Evolutionary conservation across 2,888 invertebrate species (phyloP), one percentile per base, ranked within the genome.

Genomic region (Saturnia japonica): DNA sequence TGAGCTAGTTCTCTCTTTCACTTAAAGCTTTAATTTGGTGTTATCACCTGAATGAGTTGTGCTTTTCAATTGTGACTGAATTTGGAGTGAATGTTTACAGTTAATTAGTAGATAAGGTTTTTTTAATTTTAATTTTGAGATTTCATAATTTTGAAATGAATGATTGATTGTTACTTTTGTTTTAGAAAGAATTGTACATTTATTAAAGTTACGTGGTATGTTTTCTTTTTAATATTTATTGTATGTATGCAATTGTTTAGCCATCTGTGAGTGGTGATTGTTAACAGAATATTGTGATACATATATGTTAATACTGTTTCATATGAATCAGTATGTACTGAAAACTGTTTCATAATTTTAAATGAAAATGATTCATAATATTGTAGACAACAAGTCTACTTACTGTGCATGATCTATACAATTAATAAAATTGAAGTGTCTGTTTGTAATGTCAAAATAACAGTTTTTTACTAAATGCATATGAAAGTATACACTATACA

Each of bases 101-200:
- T 80, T 80, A 79, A 78, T 82, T 85, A 89, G 84, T 75, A 73
- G 79, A 90, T 90, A 90, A 89, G 34, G 40, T 87, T 88, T 89
- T 86, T 86, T 88, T 87, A 86, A 87, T 87, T 89, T 84, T 87
- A 85, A 89, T 83, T 83, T 77, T 81, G 67, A 67, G 85, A 84
- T 84, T 85, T 74, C 83, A 84, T 86, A 80, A 75, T 84, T 83
- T 85, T 80, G 79, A 78, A 82, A 82, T 80, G 79, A 74, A 77
- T 78, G 83, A 78, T 84, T 83, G 80, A 79, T 87, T 87, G 88
- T 89, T 89, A 83, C 87, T 90, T 88, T 90, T 90, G 88, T 89
- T 92, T 91, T 91, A 90, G 85, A 90, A 87, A 90, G 89, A 85
- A 84, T 86, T 88, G 87, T 90, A 88, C 87, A 87, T 85, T 88